phyloP scores from a whole-genome alignment of 2,797 vertebrate genomes.

The Coregonus suidteri region DNA sequence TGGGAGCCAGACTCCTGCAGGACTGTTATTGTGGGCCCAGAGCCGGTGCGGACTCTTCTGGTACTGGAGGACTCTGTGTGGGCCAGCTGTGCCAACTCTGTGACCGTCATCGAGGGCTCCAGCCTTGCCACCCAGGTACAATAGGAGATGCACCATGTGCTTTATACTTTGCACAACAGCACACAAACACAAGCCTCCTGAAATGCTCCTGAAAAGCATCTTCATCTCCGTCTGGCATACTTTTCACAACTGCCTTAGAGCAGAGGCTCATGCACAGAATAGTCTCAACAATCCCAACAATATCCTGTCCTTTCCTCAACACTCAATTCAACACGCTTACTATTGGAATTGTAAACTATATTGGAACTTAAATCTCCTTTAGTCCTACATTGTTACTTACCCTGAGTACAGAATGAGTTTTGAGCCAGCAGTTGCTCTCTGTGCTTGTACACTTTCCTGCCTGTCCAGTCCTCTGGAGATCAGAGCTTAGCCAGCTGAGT shows the following conservation, averaged over 20 bases:
- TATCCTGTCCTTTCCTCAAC: not conserved
- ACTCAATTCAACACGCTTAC: not conserved
- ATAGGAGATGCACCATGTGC: not conserved
- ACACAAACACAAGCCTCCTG: not conserved
- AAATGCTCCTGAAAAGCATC: not conserved
- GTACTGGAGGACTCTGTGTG: slow-evolving; percentile 88
- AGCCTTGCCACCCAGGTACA: slow-evolving; percentile 81
- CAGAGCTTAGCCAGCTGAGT: slow-evolving; percentile 59
- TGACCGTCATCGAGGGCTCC: slow-evolving; percentile 79
- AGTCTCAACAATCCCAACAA: not conserved
- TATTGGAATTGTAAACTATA: not conserved
- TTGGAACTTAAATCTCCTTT: not conserved
- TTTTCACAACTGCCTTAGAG: not conserved
- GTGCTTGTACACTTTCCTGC: not conserved
- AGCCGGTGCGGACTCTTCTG: slow-evolving; percentile 81
- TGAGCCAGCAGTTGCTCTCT: not conserved
- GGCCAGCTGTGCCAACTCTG: slow-evolving; percentile 86
- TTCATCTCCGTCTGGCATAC: not conserved
- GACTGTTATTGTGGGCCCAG: slow-evolving; percentile 74
- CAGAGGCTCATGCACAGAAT: not conserved
- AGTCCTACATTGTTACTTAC: not conserved
- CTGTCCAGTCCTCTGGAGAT: slow-evolving; percentile 33
- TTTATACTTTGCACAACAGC: not conserved
- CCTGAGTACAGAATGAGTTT: not conserved
- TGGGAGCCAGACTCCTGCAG: slow-evolving; percentile 78